Base-by-base conservation (phyloP, 2,797 vertebrate species). In the Tenualosa ilisha region DNA sequence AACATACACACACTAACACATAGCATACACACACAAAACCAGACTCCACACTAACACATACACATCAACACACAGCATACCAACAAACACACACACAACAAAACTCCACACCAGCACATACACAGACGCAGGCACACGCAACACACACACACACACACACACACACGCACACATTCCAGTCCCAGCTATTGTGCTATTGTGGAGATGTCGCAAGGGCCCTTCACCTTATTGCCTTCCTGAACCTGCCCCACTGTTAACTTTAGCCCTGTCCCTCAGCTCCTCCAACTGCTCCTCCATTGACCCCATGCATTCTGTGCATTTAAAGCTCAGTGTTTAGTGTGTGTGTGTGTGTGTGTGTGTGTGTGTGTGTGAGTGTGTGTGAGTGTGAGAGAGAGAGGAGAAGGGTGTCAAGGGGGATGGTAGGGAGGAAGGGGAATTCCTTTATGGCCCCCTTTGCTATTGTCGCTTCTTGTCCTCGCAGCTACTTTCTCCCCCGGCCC, bases 161-260 rank as follows among this genome's bases (percentile, higher is more conserved):
- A 15, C 26, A 72, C 65, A 72, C 24, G 37, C 65, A 72, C 65
- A 72, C 65, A 79, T 22, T 11, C 68, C 13, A 75, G 65, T 31
- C 50, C 50, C 11, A 51, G 50, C 50, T 51, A 7, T 31, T 43
- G 72, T 46, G 72, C 72, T 79, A 22, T 79, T 79, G 72, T 79
- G 68, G 68, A 40, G 72, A 46, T 9, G 24, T 82, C 51, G 26
- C 51, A 15, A 50, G 20, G 81, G 50, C 37, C 54, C 50, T 54
- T 82, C 81, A 50, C 81, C 81, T 59, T n/a, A n/a, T 54, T 31
- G 50, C 81, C 81, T 82, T 59, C 50, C 81, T 51, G 31, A 53
- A 82, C 81, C 50, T 40, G 81, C 43, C 24, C 81, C 37, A 56
- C 50, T 53, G 51, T 82, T 82, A 82, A 79, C 72, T 79, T 82